These are phyloP conservation scores for Spodoptera frugiperda DNA, from an alignment of 1,140 invertebrate genomes.

Conservation along the genomic window DNA sequence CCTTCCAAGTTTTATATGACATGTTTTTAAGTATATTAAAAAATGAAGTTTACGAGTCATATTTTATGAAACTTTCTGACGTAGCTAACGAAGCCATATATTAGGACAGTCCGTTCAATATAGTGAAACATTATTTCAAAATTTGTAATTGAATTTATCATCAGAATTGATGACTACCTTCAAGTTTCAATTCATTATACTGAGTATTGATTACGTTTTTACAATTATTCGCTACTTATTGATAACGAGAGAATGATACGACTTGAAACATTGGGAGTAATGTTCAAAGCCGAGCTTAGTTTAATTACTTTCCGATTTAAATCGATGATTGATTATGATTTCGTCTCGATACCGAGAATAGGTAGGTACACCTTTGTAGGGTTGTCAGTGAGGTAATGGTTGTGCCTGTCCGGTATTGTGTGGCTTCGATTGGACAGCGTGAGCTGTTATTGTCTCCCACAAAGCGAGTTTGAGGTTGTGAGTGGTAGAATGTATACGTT, in stretches of 20 bases:
- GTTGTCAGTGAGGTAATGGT: background rate
- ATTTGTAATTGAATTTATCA: conserved; percentile 11
- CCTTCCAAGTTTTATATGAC: background rate
- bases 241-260: conserved; percentile 22
- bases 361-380: background rate
- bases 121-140: background rate
- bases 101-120: background rate
- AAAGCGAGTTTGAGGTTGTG: conserved; percentile 7
- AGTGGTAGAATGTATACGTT: background rate
- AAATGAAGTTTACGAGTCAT: background rate
- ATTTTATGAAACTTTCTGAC: conserved; percentile 6
- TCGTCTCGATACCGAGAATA: conserved; percentile 14
- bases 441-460: conserved; percentile 7
- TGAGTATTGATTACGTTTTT: conserved; percentile 32
- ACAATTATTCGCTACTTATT: conserved; percentile 37
- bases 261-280: conserved; percentile 20
- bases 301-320: conserved; percentile 51
- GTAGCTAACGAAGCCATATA: background rate
- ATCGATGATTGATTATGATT: conserved; percentile 48
- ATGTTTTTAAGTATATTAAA: background rate
- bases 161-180: conserved; percentile 5
- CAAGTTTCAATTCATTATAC: conserved; percentile 13
- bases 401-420: conserved; percentile 6
- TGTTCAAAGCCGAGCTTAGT: conserved; percentile 20
- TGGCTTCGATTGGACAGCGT: background rate